Base-by-base conservation (phyloP, 2,113 vertebrate species). In the Zonotrichia leucophrys region DNA sequence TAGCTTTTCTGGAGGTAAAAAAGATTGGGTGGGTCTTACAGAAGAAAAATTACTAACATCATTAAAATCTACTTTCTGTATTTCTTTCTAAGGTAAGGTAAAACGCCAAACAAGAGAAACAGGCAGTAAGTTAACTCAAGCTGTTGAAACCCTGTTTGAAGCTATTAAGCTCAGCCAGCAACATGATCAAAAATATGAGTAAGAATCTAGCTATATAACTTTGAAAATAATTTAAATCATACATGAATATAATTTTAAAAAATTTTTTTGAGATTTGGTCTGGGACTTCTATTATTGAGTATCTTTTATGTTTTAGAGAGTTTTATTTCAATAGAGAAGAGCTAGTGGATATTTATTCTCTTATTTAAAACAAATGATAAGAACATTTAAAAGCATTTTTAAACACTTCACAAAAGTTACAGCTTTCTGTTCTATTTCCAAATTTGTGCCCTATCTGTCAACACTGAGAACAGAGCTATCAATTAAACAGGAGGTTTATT, bases 161-260 rank as follows among this genome's bases (percentile, higher is more conserved):
- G 97, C 98, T 95, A 95, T 99, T 96, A 97, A 96, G 53, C 60
- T 98, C 55, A 98, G 97, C 78, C 95, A 97, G 81, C 90, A 67
- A 86, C 90, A 98, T 83, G 97, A 98, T 69, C 98, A 98, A 95
- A 98, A 98, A n/a, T 95, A 98, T 62, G 96, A 97, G 99, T 99
- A 97, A 98, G 97, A 69, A 94, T 80, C 53, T 59, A 68, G 14
- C 50, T 74, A 30, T 49, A 31, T 60, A 83, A 67, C 22, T 92
- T 91, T 37, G 15, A 84, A 53, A 90, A 68, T 2, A 60, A 69
- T 86, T 85, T 69, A 62, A 76, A 60, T 81, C 20, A 33, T 24
- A 60, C 14, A n/a, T 18, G 1, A 78, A 52, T 56, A 33, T 37
- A 67, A 6, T 30, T 70, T 78, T 85, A 53, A 46, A 46, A 15